Conservation (phyloP, 2,113 vertebrate species). For the Mesoclemmys tuberculata region DNA sequence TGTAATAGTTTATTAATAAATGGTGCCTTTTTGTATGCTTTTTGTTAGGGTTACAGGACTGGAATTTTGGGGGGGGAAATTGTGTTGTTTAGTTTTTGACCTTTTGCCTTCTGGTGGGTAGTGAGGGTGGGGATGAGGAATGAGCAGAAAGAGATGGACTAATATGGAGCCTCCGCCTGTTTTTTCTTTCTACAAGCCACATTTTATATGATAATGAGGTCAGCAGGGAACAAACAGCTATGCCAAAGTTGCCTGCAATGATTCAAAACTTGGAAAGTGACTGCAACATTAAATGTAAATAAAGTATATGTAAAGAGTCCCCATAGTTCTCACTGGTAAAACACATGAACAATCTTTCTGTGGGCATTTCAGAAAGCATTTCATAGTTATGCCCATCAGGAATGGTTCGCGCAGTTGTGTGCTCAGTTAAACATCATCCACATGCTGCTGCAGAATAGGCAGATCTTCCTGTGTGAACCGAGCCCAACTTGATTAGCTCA, state of each 20-base stretch:
- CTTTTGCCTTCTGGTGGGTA: conserved; percentile 32
- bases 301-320: conserved; percentile 4
- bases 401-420: conserved; percentile 61
- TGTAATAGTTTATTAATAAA: conserved; percentile 34
- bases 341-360: conserved; percentile 51
- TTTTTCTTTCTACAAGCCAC: conserved; percentile 41
- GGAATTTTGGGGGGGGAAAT: conserved; percentile 24
- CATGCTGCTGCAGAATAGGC: background rate
- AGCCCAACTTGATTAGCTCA: background rate
- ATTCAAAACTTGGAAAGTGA: conserved; percentile 58
- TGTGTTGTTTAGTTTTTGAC: conserved; percentile 42
- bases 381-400: conserved; percentile 57
- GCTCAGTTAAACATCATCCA: conserved; percentile 23
- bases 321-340: conserved; percentile 27
- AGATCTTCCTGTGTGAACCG: background rate
- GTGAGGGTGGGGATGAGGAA: background rate
- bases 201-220: conserved; percentile 45
- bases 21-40: conserved; percentile 3
- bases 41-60: background rate
- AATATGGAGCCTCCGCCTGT: conserved; percentile 41
- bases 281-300: conserved; percentile 41
- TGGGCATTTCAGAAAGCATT: conserved; percentile 35
- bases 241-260: conserved; percentile 24
- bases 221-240: conserved; percentile 48
- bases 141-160: background rate